Evolutionary conservation across 2,113 vertebrate genomes (phyloP).

Genomic region (Larimichthys polyactis): DNA sequence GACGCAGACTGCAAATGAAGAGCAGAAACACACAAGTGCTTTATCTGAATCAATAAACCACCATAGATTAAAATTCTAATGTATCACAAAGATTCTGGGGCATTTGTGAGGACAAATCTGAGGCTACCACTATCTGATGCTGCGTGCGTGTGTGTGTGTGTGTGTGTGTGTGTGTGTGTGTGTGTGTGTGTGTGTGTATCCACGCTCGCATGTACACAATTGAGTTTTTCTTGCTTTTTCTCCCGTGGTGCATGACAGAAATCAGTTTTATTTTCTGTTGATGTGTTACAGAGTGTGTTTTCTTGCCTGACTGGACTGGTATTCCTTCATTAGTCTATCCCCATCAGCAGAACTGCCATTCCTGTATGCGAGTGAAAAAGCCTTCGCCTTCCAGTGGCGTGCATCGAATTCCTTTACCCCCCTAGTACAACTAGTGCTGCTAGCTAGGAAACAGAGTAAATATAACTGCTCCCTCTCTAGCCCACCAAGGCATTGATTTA

Average conservation of each 20-base stretch:
- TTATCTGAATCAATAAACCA: conserved; percentile 66
- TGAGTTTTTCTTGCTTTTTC: conserved; percentile 21
- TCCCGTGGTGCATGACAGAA: conserved; percentile 51
- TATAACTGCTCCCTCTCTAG: conserved; percentile 79
- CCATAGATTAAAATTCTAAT: conserved; percentile 56
- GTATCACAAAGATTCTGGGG: conserved; percentile 30
- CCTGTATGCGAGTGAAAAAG: conserved; percentile 63
- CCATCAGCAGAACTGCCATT: conserved; percentile 71
- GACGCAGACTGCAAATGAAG: conserved; percentile 68
- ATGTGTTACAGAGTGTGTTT: conserved; percentile 62
- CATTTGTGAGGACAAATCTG: conserved; percentile 21
- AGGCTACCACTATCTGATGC: conserved; percentile 2
- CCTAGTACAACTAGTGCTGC: conserved; percentile 74
- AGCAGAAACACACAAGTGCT: conserved; percentile 64
- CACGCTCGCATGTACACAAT: conserved; percentile 1
- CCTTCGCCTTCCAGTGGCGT: conserved; percentile 72
- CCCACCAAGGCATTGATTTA: conserved; percentile 84
- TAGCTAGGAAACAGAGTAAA: conserved; percentile 82
- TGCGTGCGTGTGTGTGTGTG: not conserved
- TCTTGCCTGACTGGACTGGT: conserved; percentile 58
- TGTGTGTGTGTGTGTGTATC: not conserved
- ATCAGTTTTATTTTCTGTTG: conserved; percentile 64
- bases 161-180: not conserved
- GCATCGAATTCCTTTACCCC: conserved; percentile 81
- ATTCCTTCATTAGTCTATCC: conserved; percentile 74